Evolutionary conservation across 1,140 invertebrate genomes (phyloP).

Genomic region (Atta texana): DNA sequence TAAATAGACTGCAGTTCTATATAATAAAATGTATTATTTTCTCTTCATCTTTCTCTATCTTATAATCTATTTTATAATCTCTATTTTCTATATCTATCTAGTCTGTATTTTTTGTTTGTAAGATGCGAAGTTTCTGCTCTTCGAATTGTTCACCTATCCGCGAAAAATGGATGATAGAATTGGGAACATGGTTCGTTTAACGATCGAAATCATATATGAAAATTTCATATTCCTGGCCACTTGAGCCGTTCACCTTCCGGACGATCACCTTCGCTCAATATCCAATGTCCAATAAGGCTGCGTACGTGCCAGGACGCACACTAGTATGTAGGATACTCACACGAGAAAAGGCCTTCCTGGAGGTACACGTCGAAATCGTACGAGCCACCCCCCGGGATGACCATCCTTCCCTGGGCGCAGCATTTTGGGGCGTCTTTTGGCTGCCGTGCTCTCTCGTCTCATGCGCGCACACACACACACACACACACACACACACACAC

Average conservation of each 20-base stretch:
- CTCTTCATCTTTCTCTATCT: not conserved
- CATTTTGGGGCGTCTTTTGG: conserved; percentile 78
- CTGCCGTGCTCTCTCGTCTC: conserved; percentile 62
- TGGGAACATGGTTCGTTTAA: not conserved
- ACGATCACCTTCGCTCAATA: conserved; percentile 82
- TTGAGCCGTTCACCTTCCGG: conserved; percentile 72
- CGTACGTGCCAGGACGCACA: conserved; percentile 45
- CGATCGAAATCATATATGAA: conserved; percentile 26
- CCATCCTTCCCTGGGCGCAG: conserved; percentile 65
- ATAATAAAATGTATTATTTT: not conserved
- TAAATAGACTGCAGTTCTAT: not conserved
- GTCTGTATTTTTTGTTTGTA: not conserved
- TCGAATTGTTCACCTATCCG: conserved; percentile 16
- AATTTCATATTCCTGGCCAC: conserved; percentile 69
- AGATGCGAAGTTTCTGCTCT: not conserved
- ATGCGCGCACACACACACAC: conserved; percentile 18
- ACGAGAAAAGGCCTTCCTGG: conserved; percentile 28
- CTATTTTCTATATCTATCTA: not conserved
- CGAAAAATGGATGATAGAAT: conserved; percentile 20
- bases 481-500: not conserved
- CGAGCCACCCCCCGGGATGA: conserved; percentile 69
- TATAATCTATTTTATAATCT: not conserved
- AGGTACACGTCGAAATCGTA: conserved; percentile 63
- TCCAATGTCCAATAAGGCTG: conserved; percentile 79
- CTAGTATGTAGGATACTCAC: conserved; percentile 42